Evolutionary conservation across 2,113 vertebrate genomes (phyloP).

Genomic region (Petromus typicus): DNA sequence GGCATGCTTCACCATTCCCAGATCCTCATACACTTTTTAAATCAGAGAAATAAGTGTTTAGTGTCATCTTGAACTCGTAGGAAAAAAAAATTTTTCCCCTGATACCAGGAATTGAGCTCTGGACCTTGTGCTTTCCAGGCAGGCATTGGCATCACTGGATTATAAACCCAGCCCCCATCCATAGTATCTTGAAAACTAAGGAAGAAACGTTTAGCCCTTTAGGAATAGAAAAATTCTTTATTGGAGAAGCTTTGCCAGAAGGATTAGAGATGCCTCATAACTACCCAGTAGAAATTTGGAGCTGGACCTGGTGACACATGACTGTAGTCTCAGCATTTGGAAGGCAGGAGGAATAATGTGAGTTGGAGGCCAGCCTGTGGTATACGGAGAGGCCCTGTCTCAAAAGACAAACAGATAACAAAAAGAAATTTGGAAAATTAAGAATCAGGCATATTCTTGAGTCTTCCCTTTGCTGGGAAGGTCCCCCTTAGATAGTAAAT

Average conservation of each 20-base stretch:
- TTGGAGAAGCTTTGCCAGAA: slow-evolving; percentile 27
- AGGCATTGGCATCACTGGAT: too few species aligned
- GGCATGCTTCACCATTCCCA: too few species aligned
- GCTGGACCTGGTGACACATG: not conserved
- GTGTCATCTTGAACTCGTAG: not conserved
- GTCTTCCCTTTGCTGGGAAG: not conserved
- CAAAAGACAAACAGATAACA: not conserved
- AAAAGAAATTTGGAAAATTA: not conserved
- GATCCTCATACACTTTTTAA: not conserved
- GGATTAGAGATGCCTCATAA: not conserved
- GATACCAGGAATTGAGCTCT: too few species aligned
- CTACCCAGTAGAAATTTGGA: slow-evolving; percentile 17
- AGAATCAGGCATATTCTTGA: not conserved
- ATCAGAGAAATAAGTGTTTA: not conserved
- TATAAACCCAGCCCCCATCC: too few species aligned
- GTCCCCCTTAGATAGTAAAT: not conserved
- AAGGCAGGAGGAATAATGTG: not conserved
- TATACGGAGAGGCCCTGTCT: not conserved
- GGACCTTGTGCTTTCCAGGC: too few species aligned
- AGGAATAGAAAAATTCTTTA: not conserved
- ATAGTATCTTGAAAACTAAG: not conserved
- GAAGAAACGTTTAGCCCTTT: not conserved
- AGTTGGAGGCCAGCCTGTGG: not conserved
- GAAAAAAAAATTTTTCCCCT: too few species aligned
- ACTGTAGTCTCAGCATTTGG: not conserved